A percentile compares a stretch with the other conserved stretches of the same genome.
These are phyloP conservation scores for Strix aluco DNA, from an alignment of 2,113 vertebrate genomes.

Conservation along the genomic window DNA sequence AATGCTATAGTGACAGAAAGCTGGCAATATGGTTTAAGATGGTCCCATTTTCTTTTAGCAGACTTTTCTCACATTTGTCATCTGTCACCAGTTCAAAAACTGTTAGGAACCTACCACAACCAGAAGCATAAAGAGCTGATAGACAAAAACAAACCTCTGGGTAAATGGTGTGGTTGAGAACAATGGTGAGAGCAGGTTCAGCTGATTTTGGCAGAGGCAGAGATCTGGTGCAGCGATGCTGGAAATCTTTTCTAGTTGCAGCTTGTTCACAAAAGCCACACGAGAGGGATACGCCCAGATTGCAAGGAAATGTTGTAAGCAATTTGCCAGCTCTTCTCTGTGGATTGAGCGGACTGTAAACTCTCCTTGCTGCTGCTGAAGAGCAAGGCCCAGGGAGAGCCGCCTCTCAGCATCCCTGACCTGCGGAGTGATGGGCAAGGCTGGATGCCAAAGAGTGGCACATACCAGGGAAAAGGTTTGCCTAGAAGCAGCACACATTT, in stretches of 20 bases:
- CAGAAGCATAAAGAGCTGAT: neutral
- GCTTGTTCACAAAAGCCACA: neutral
- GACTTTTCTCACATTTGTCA: constrained; percentile 5
- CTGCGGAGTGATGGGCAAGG: accelerated
- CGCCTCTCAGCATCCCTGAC: accelerated
- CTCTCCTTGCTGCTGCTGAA: neutral
- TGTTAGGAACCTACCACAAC: neutral
- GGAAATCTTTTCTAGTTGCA: neutral
- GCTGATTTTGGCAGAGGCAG: neutral
- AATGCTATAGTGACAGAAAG: constrained; percentile 2
- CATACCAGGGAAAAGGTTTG: neutral
- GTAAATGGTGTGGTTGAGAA: neutral
- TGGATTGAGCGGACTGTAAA: neutral
- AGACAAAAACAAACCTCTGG: neutral
- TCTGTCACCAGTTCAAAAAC: neutral
- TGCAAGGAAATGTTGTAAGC: neutral
- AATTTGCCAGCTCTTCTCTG: neutral
- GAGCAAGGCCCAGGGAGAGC: neutral
- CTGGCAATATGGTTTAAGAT: neutral
- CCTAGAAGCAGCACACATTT: neutral
- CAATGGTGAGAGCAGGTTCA: neutral
- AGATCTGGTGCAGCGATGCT: accelerated
- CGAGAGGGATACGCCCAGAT: neutral
- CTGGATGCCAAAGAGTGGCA: neutral
- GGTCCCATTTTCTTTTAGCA: neutral